Evolutionary conservation across 2,113 vertebrate species (phyloP).

Genomic region (Lanius ludovicianus): DNA sequence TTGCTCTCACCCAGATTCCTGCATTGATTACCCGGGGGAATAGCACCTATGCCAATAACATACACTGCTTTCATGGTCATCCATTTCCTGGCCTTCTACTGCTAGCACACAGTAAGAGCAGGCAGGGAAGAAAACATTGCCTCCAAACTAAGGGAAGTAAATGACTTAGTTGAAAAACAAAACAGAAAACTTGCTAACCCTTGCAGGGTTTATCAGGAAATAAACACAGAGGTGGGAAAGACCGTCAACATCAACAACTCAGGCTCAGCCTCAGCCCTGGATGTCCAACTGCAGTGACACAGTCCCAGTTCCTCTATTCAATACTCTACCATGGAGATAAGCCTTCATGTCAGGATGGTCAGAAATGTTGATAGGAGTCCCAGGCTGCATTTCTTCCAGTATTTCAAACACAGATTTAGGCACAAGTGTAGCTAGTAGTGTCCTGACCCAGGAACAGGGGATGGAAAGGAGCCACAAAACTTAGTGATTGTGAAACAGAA

Average conservation of each 20-base stretch:
- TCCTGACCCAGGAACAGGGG: background rate
- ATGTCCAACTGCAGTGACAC: background rate
- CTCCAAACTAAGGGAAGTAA: background rate
- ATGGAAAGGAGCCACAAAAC: background rate
- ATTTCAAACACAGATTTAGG: background rate
- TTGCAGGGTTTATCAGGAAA: background rate
- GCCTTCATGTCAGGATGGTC: background rate
- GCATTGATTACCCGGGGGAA: background rate
- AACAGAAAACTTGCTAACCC: background rate
- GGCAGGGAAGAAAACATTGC: background rate
- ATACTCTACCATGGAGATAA: background rate
- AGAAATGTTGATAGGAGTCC: background rate
- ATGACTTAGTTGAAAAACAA: background rate
- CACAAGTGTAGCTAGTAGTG: background rate
- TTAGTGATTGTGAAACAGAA: background rate
- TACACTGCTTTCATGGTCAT: background rate
- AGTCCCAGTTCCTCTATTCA: background rate
- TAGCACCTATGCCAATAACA: background rate
- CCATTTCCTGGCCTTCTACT: background rate
- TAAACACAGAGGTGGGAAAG: background rate
- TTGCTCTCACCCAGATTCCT: background rate
- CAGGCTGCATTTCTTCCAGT: background rate
- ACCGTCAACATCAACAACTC: fast-evolving
- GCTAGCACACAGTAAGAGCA: background rate
- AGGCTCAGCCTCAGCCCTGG: background rate